phyloP scores from a whole-genome alignment of 2,113 vertebrate genomes.

The Phocoena sinus region DNA sequence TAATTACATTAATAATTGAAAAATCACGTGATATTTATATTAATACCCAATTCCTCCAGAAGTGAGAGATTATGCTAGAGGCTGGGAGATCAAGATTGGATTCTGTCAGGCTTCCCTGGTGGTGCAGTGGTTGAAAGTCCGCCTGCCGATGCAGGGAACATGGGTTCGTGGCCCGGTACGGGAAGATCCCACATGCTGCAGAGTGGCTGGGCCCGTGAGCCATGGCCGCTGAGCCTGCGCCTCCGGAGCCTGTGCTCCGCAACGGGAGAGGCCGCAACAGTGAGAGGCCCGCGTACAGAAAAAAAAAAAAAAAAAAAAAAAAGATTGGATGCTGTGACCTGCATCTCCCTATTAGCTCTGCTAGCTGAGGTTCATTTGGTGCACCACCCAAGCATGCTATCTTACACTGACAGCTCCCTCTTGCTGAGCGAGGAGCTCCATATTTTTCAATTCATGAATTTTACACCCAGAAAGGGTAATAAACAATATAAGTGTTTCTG shows the following conservation, averaged over 20 bases:
- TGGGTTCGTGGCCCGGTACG: too few relatives aligned
- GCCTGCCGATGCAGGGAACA: too few relatives aligned
- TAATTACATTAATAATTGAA: neutral
- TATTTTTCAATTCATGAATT: neutral
- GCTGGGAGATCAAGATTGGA: neutral
- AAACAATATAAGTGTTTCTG: neutral
- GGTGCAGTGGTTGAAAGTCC: too few relatives aligned
- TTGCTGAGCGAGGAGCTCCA: neutral
- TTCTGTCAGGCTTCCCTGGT: neutral
- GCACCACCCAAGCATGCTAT: neutral
- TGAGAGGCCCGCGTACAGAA: fast-evolving
- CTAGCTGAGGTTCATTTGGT: neutral
- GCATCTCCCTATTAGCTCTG: neutral
- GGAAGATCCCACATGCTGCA: too few relatives aligned
- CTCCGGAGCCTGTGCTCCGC: too few relatives aligned
- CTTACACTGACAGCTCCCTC: neutral
- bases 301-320: too few relatives aligned
- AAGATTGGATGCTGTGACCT: neutral
- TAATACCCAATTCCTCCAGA: neutral
- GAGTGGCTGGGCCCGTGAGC: too few relatives aligned
- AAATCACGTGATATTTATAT: neutral
- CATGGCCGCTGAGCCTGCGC: too few relatives aligned
- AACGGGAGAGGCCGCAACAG: too few relatives aligned
- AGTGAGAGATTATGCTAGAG: neutral
- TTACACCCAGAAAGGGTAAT: neutral